Evolutionary conservation across 2,888 invertebrate species (phyloP).

Genomic region (Latrodectus hesperus): DNA sequence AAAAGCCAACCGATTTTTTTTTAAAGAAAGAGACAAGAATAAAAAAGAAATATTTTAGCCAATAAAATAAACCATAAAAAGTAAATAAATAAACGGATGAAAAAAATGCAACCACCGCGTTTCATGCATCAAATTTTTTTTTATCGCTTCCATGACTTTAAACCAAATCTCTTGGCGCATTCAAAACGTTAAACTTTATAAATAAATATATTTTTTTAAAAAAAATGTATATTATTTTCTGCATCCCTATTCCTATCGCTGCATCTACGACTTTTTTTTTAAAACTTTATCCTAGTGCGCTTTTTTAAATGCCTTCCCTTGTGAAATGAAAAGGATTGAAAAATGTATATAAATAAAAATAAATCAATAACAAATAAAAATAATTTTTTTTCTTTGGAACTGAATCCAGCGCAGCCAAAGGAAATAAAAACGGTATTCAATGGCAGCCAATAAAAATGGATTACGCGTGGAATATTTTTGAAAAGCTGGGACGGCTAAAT

Average conservation of each 20-base stretch:
- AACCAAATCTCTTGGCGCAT: slow-evolving; percentile 45
- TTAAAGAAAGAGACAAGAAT: slow-evolving; percentile 4
- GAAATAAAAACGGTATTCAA: slow-evolving; percentile 60
- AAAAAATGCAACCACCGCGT: slow-evolving; percentile 30
- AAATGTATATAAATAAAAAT: slow-evolving; percentile 58
- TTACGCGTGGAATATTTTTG: slow-evolving; percentile 62
- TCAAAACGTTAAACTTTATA: slow-evolving; percentile 63
- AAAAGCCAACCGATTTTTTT: slow-evolving; percentile 7
- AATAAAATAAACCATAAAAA: slow-evolving; percentile 39
- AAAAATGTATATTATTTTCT: slow-evolving; percentile 15
- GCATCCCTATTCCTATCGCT: background rate
- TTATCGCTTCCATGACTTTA: slow-evolving; percentile 63
- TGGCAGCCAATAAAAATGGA: slow-evolving; percentile 67
- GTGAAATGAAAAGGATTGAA: slow-evolving; percentile 47
- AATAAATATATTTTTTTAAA: slow-evolving; percentile 62
- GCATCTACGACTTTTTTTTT: slow-evolving; percentile 14
- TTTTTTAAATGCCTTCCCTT: slow-evolving; percentile 3
- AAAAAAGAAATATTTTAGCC: slow-evolving; percentile 10
- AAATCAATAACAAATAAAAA: slow-evolving; percentile 60
- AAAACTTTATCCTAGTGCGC: slow-evolving; percentile 21
- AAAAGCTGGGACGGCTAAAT: slow-evolving; percentile 34
- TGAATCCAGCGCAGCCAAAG: slow-evolving; percentile 51
- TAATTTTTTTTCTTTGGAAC: slow-evolving; percentile 17
- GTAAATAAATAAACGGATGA: slow-evolving; percentile 11
- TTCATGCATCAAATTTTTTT: slow-evolving; percentile 51